Conservation (phyloP, 64 coral and sea anemone genomes). For the Montipora efflorescens region DNA sequence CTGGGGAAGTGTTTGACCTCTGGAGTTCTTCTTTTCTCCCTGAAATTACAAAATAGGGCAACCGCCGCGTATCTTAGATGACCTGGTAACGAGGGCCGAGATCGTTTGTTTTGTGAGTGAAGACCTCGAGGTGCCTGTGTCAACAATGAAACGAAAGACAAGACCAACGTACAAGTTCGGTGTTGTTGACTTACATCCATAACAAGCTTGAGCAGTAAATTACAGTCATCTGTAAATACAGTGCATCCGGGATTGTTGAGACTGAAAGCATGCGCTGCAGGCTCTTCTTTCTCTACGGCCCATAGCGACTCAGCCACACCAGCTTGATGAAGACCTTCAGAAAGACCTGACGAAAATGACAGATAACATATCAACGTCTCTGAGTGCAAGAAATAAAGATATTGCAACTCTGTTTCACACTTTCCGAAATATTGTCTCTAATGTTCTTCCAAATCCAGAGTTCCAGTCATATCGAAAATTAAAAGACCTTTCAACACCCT, state of each 20-base stretch:
- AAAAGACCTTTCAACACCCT: no score
- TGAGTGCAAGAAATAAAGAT: no score
- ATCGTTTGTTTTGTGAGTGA: no score
- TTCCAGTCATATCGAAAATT: no score
- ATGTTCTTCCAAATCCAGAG: no score
- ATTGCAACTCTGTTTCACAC: no score
- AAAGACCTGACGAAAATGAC: constrained; percentile 68
- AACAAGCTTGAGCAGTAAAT: constrained; percentile 82
- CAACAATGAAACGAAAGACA: no score
- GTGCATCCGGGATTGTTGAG: constrained; percentile 80
- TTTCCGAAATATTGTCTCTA: no score
- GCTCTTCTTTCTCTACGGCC: constrained; percentile 97
- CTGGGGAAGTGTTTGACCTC: constrained; percentile 87
- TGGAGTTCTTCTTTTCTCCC: constrained; percentile 91
- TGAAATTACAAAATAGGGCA: constrained; percentile 14
- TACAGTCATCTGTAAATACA: constrained; percentile 98
- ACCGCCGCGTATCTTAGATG: not conserved
- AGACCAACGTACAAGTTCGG: no score
- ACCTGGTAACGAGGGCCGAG: no score
- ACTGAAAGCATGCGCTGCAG: constrained; percentile 85
- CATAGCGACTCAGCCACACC: constrained; percentile 86
- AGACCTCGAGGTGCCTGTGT: no score
- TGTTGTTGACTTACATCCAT: constrained; percentile 81
- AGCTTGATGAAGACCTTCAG: constrained; percentile 96
- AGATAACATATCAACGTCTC: not conserved